These are phyloP conservation scores for Synanthedon formicaeformis DNA, from an alignment of 2,888 invertebrate genomes.

Conservation along the genomic window DNA sequence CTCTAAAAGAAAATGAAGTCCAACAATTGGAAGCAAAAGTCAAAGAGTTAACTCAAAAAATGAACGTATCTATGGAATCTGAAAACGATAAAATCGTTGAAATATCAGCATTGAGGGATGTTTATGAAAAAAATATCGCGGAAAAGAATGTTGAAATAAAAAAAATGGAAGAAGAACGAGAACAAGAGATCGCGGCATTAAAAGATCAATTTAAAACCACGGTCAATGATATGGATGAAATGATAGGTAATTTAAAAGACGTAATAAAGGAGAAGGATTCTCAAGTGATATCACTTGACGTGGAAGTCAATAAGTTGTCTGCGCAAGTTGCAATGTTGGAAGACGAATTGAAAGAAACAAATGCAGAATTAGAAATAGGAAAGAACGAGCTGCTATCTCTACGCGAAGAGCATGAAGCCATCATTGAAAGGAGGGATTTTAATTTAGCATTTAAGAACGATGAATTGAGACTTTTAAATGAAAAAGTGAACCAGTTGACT, in stretches of 20 bases:
- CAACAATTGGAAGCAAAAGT: slow-evolving; percentile 14
- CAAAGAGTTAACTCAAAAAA: slow-evolving; percentile 3
- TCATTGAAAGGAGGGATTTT: slow-evolving; percentile 25
- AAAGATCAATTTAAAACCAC: slow-evolving; percentile 53
- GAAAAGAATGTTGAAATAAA: slow-evolving; percentile 23
- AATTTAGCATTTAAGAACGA: slow-evolving; percentile 36
- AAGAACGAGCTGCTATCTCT: slow-evolving; percentile 38
- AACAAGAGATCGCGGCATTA: slow-evolving; percentile 36
- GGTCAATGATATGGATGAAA: slow-evolving; percentile 35
- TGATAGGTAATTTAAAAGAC: slow-evolving; percentile 33
- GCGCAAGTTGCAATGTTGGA: slow-evolving; percentile 31
- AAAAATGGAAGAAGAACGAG: slow-evolving; percentile 32
- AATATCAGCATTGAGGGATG: slow-evolving; percentile 19
- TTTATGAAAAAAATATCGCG: slow-evolving; percentile 11
- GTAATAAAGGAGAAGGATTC: slow-evolving; percentile 40
- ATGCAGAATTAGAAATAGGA: slow-evolving; percentile 46
- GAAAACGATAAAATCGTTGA: slow-evolving; percentile 18
- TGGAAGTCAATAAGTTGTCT: slow-evolving; percentile 41
- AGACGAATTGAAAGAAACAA: slow-evolving; percentile 42
- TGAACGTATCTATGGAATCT: slow-evolving; percentile 17
- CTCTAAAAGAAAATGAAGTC: slow-evolving; percentile 15
- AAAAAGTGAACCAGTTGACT: slow-evolving; percentile 26
- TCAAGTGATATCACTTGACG: slow-evolving; percentile 40
- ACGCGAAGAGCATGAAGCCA: slow-evolving; percentile 36
- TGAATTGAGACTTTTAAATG: slow-evolving; percentile 33